Evolutionary conservation across 2,113 vertebrate species (phyloP), one percentile per base, ranked within the genome.

Genomic region (Siniperca chuatsi): DNA sequence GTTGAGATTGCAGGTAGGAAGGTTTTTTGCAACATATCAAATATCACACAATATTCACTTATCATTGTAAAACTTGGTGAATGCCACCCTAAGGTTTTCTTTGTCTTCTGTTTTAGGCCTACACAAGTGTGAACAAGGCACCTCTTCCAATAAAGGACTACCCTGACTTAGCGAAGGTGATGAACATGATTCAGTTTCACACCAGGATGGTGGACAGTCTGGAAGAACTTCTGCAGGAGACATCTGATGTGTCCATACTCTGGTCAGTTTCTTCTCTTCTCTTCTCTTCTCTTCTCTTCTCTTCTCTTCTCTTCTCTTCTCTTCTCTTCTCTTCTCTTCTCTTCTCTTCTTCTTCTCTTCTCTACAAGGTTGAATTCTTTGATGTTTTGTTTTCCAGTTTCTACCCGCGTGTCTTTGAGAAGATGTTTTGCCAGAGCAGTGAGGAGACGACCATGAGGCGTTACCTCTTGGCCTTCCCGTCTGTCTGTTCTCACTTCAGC

Each of bases 161-260:
- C 68, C 90, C 93, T 0, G 96, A 97, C 50, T 83, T 99, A 57
- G 97, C 97, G 3, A 97, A 95, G 13, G 94, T 97, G 88, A 97
- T 99, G 97, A 99, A 97, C 93, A 79, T 97, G 93, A 96, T 96
- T 9, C 92, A 97, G 82, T 99, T 99, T 93, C 98, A 99, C 91
- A 97, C 97, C n/a, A 95, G 84, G 81, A 97, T 98, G 95, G 92
- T 98, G 60, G 98, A 99, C 85, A 93, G 90, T 0, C 10, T 96
- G 57, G 96, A 97, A 6, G 94, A 96, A 33, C 77, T 98, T 58
- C 90, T 97, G 61, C 90, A 91, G 1, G 97, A 98, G 82, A 95
- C 96, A 4, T 97, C 97, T 0, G 97, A 99, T 46, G 90, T 98
- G 57, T 97, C 97, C 8, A 93, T 94, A 61, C 93, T 98, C 21